Base-by-base conservation (phyloP, 2,888 invertebrate genomes). In the Machimus rusticus region DNA sequence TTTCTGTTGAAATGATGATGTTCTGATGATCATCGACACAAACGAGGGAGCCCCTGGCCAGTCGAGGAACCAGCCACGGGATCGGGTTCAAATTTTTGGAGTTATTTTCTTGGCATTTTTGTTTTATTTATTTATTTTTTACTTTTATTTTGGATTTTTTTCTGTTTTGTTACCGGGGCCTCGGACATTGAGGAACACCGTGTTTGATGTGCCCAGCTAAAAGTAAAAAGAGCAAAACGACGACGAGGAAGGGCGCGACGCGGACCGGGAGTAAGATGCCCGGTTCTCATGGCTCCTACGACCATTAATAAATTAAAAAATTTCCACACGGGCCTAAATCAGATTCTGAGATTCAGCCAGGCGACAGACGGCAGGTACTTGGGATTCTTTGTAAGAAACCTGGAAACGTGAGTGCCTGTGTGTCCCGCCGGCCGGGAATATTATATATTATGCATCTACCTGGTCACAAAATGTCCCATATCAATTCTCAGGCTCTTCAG, bases 1-100 rank as follows among this genome's bases (percentile, higher is more conserved):
- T 87, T 87, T 88, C 87, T 77, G 87, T 87, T 88, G 86, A 88
- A 87, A 88, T 88, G 86, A 88, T 88, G 87, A 88, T 88, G 88
- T 88, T 88, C 88, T 86, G 87, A 88, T 88, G 87, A 86, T 87
- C 87, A 87, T 88, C 87, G 87, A 87, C 88, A 82, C 86, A 88
- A 88, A 86, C 87, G 86, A 81, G 51, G 66, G 66, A 66, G 66
- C 66, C 66, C 66, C 66, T 66, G 66, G 28, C 66, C 66, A 66
- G 66, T 39, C 66, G 76, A 14, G 51, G 57, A 81, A 55, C 57
- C 43, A 55, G 79, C 46, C 46, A 81, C 78, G 46, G 46, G 74
- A 85, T 87, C 87, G 81, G 79, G 85, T 86, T 87, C 57, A 88
- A 88, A 39, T 39, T 79, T 51, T 87, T 85, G 28, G 77, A 86